Evolutionary conservation across 2,113 vertebrate genomes (phyloP).

Genomic region (Gallinago paraguaiae): DNA sequence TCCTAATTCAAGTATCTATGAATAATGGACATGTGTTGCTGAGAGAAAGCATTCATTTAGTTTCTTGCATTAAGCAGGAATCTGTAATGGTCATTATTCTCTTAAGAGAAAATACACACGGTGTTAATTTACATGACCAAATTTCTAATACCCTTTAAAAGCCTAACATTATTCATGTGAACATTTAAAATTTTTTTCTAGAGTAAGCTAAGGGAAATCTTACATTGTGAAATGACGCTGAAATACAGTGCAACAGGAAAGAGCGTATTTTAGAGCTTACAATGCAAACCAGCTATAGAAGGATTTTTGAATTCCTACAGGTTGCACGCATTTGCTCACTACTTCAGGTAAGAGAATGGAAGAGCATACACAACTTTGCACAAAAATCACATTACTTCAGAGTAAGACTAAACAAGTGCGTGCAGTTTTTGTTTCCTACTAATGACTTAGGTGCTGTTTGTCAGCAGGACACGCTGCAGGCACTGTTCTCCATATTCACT

Average conservation of each 20-base stretch:
- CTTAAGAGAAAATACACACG: slow-evolving; percentile 11
- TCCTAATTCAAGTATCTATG: slow-evolving; percentile 63
- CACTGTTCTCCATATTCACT: background rate
- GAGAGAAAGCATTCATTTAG: slow-evolving; percentile 37
- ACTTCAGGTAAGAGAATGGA: background rate
- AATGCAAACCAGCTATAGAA: background rate
- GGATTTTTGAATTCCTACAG: background rate
- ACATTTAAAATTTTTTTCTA: background rate
- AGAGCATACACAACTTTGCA: background rate
- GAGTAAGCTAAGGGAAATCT: slow-evolving; percentile 19
- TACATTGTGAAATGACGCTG: background rate
- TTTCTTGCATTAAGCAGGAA: slow-evolving; percentile 24
- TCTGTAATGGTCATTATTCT: slow-evolving; percentile 39
- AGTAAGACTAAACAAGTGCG: background rate
- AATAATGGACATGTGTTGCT: slow-evolving; percentile 63
- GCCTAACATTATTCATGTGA: slow-evolving; percentile 16
- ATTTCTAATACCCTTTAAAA: slow-evolving; percentile 49
- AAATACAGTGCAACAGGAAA: background rate
- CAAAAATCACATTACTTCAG: background rate
- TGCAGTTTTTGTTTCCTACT: background rate
- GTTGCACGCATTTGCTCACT: background rate
- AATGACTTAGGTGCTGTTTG: background rate
- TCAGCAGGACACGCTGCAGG: background rate
- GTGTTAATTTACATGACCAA: slow-evolving; percentile 6
- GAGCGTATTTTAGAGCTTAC: background rate